Evolutionary conservation across 2,888 invertebrate genomes (phyloP).

Genomic region (Brachynemurus nebulosus): DNA sequence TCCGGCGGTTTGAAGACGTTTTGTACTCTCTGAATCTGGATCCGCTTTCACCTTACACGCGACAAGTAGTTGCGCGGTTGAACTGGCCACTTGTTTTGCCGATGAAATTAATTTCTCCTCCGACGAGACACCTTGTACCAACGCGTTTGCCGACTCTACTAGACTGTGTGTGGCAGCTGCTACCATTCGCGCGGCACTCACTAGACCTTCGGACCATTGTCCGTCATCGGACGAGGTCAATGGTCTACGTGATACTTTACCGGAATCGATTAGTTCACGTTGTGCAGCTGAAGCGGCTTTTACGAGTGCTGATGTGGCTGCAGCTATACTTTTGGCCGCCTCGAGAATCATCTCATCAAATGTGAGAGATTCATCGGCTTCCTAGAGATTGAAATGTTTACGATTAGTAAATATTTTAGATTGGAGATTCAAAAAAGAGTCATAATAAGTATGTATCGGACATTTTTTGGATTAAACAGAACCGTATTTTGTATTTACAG

Average conservation of each 20-base stretch:
- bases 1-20: slow-evolving; percentile 82
- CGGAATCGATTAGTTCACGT: slow-evolving; percentile 83
- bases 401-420: background rate
- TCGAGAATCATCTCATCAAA: slow-evolving; percentile 99
- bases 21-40: slow-evolving; percentile 85
- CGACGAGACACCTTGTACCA: slow-evolving; percentile 82
- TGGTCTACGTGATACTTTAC: slow-evolving; percentile 74
- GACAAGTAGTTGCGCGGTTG: slow-evolving; percentile 92
- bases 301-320: slow-evolving; percentile 92
- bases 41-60: slow-evolving; percentile 99
- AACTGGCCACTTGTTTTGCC: slow-evolving; percentile 91
- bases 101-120: slow-evolving; percentile 95
- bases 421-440: background rate
- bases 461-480: no score
- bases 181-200: slow-evolving; percentile 88
- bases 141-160: slow-evolving; percentile 93
- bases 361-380: slow-evolving; percentile 84
- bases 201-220: slow-evolving; percentile 95
- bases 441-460: no score
- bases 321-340: slow-evolving; percentile 94
- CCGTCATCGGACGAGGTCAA: slow-evolving; percentile 85
- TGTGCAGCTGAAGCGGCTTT: slow-evolving; percentile 96
- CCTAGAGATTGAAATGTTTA: slow-evolving; percentile 38
- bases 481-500: no score
- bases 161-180: slow-evolving; percentile 96